Conservation (phyloP, 2,888 invertebrate genomes). For the Cataglyphis albicans region DNA sequence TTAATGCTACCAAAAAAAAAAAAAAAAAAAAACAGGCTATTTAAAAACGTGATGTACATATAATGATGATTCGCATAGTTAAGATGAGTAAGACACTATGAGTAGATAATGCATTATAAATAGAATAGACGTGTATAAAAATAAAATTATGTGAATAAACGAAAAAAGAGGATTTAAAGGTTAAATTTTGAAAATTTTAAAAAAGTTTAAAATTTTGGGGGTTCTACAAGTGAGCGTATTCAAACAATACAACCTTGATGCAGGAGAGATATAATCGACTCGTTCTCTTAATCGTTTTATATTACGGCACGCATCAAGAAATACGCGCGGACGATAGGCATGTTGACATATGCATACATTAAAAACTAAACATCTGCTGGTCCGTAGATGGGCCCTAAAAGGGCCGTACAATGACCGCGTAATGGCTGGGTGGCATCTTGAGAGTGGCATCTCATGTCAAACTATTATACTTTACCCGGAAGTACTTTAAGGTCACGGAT, state of each 20-base stretch:
- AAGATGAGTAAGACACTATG: background rate
- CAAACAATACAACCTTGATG: background rate
- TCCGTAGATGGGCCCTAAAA: constrained; percentile 72
- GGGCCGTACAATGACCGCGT: constrained; percentile 72
- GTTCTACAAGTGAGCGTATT: background rate
- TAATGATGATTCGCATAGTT: background rate
- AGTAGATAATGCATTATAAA: background rate
- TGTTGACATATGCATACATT: constrained; percentile 82
- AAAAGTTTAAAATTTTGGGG: background rate
- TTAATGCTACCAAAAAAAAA: background rate
- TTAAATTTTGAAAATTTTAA: background rate
- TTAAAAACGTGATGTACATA: background rate
- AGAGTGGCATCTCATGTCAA: constrained; percentile 60
- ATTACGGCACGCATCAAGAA: constrained; percentile 71
- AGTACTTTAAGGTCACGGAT: constrained; percentile 57
- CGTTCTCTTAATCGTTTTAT: constrained; percentile 25
- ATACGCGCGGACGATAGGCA: constrained; percentile 73
- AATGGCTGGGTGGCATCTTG: constrained; percentile 74
- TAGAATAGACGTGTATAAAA: constrained; percentile 1
- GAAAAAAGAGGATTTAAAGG: background rate
- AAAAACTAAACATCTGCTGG: constrained; percentile 79
- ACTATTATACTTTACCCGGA: constrained; percentile 54
- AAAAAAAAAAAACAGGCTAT: background rate
- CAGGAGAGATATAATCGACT: background rate
- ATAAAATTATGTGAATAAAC: background rate